Evolutionary conservation across 2,797 vertebrate species (phyloP), one percentile per base, ranked within the genome.

Genomic region (Danio aesculapii): DNA sequence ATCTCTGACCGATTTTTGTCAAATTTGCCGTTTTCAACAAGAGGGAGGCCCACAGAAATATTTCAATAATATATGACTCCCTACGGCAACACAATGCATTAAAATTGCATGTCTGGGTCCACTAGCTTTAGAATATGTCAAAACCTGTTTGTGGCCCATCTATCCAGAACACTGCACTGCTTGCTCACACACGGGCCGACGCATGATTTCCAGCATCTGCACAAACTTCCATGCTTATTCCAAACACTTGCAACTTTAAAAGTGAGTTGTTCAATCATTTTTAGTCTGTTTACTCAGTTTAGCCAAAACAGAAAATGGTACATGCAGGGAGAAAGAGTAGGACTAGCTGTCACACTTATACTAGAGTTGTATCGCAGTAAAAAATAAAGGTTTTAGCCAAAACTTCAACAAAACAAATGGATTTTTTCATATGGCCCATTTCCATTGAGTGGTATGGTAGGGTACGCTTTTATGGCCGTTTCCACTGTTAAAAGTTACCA

Each of bases 21-120:
- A 86, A 86, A 81, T 86, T 75, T 75, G 72, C 75, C 73, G 84
- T 81, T 58, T 55, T 7, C 64, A 66, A 81, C 71, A 83, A 30
- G 53, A 83, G 80, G 41, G 46, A 30, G 79, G 63, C 77, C 82
- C 88, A 86, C 77, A 80, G 84, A 88, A 88, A 83, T 47, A 74
- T 70, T 83, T 93, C 83, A 91, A 94, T 94, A 92, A 93, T 92
- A 90, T 79, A 94, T 92, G 67, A 77, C 82, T 83, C 90, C 91
- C 89, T 81, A 79, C 79, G 85, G 91, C 88, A 89, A 88, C 87
- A 88, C 88, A 89, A 83, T 84, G 75, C 88, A 91, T 92, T 91
- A 93, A 91, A 92, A 75, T 90, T 93, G 88, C 83, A 92, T 92
- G 88, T 71, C 88, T 75, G 30, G 61, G 74, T 62, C 84, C 66